These are phyloP conservation scores for Hydra vulgaris DNA, from an alignment of 30 jellyfish, hydroid and myxozoan genomes.

Conservation along the genomic window DNA sequence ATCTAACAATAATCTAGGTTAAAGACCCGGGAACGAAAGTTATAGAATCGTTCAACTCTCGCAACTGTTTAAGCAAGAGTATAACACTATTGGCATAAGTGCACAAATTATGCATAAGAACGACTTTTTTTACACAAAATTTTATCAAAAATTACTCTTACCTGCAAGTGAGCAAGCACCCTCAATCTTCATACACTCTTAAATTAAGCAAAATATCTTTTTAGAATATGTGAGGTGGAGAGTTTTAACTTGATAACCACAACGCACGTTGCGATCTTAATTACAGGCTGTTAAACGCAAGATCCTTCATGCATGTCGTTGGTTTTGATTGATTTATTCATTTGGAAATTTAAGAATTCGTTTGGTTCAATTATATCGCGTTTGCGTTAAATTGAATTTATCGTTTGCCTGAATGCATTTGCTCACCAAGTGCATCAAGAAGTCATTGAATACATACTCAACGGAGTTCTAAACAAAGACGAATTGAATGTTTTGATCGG, in stretches of 20 bases:
- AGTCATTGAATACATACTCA: not conserved
- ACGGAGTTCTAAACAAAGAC: not conserved
- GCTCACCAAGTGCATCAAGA: not conserved
- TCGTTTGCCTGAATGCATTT: not conserved
- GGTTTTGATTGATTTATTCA: not conserved
- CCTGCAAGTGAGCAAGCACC: not conserved
- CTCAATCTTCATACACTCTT: not conserved
- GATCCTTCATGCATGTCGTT: slow-evolving; percentile 19
- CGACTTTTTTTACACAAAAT: not conserved
- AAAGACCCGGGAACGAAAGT: not conserved
- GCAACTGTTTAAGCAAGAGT: not conserved
- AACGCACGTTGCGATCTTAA: not conserved
- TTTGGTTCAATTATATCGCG: not conserved
- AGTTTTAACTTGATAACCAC: not conserved
- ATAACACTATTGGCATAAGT: not conserved
- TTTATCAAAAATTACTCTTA: not conserved
- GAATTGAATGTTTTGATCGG: not conserved
- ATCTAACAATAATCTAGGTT: not conserved
- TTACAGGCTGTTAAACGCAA: slow-evolving; percentile 8
- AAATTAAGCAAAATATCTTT: not conserved
- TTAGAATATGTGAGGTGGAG: not conserved
- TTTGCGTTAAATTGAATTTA: not conserved
- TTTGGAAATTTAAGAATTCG: not conserved
- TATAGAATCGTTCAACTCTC: not conserved
- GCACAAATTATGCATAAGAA: not conserved